These are phyloP conservation scores for Cyrtodaria siliqua DNA, from an alignment of 2,888 invertebrate species.

Conservation along the genomic window DNA sequence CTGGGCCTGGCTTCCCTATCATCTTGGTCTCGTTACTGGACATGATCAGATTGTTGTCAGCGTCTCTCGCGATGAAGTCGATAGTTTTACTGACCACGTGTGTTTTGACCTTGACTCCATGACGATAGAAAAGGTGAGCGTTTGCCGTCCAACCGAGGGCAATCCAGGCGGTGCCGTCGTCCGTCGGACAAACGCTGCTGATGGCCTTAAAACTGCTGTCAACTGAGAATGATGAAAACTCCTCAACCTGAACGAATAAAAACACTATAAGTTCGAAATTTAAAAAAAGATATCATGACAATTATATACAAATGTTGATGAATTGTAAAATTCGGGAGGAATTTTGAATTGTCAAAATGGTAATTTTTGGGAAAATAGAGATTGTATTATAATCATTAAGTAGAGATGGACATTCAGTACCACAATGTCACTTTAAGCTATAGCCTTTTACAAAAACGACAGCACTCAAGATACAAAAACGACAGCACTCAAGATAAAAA, in stretches of 20 bases:
- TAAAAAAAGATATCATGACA: too few relatives aligned
- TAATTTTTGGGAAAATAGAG: too few relatives aligned
- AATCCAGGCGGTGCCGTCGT: conserved; percentile 67
- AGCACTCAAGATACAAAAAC: too few relatives aligned
- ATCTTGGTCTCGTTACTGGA: conserved; percentile 66
- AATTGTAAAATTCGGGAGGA: too few relatives aligned
- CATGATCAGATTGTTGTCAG: conserved; percentile 56
- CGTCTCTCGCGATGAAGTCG: conserved; percentile 63
- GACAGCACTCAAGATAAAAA: too few relatives aligned
- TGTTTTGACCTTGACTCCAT: conserved; percentile 64
- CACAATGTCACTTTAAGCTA: too few relatives aligned
- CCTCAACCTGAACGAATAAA: conserved; percentile 48
- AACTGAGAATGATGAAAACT: conserved; percentile 62
- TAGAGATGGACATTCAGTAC: too few relatives aligned
- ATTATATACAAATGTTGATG: too few relatives aligned
- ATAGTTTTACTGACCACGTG: conserved; percentile 64
- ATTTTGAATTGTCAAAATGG: too few relatives aligned
- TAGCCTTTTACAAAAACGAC: too few relatives aligned
- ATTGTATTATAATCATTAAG: too few relatives aligned
- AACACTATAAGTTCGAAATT: too few relatives aligned
- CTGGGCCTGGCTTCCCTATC: conserved; percentile 61
- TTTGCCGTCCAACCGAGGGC: conserved; percentile 69
- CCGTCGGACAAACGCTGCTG: conserved; percentile 62
- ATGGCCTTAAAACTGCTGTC: conserved; percentile 67
- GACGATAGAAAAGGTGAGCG: conserved; percentile 60